Percentiles rank a stretch among this genome's conserved stretches.
These are phyloP conservation scores for Nyctalus aviator DNA, from an alignment of 2,797 vertebrate genomes.

Conservation along the genomic window DNA sequence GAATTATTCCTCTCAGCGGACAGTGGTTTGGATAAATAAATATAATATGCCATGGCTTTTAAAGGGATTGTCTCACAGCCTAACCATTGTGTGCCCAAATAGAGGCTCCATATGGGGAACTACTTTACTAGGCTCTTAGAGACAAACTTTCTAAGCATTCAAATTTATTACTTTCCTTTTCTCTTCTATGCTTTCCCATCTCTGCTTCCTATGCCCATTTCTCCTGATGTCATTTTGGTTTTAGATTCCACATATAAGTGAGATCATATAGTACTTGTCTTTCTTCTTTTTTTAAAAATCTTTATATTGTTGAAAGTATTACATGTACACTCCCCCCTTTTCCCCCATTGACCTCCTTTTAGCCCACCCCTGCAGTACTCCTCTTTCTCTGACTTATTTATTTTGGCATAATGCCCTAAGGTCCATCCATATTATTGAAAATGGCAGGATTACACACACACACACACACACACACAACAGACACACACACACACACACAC, in stretches of 20 bases:
- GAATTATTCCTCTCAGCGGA: neutral
- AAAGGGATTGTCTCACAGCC: neutral
- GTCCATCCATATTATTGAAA: neutral
- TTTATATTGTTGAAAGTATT: too few relatives aligned
- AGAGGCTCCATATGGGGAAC: neutral
- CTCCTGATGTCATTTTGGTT: too few relatives aligned
- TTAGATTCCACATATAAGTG: neutral
- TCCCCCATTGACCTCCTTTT: too few relatives aligned
- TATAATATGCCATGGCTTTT: neutral
- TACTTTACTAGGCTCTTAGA: neutral
- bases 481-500: too few relatives aligned
- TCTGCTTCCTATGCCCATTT: neutral
- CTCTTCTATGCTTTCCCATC: neutral
- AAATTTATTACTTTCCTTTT: neutral
- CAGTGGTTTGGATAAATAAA: conserved; percentile 26
- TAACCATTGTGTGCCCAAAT: neutral
- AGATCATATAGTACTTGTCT: neutral
- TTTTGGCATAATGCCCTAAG: neutral
- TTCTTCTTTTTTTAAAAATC: neutral
- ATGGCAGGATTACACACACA: neutral
- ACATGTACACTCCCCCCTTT: too few relatives aligned
- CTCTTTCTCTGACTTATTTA: neutral
- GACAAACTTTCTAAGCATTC: neutral
- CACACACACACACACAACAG: too few relatives aligned
- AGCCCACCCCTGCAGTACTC: neutral